phyloP scores from a whole-genome alignment of 2,888 invertebrate species.

The Pasiphila rectangulata region DNA sequence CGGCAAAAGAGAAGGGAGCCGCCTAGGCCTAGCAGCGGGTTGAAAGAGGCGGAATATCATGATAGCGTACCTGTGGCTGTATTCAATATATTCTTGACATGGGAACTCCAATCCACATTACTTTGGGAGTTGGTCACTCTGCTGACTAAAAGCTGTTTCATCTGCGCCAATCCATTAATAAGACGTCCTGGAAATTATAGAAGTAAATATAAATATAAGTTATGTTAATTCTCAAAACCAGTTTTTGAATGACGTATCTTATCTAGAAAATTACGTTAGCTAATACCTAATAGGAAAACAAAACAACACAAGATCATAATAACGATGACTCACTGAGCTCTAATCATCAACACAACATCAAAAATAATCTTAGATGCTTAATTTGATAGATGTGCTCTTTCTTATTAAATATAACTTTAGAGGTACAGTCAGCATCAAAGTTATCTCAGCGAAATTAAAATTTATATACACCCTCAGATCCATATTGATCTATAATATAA shows the following conservation, averaged over 20 bases:
- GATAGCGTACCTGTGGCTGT: constrained; percentile 83
- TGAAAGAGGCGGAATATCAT: no score
- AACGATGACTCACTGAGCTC: constrained; percentile 91
- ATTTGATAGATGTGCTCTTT: no score
- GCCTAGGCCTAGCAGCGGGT: no score
- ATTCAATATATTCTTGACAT: constrained; percentile 86
- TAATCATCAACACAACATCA: no score
- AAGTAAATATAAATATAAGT: constrained; percentile 1
- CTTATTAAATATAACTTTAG: no score
- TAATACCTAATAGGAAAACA: not conserved
- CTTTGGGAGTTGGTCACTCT: constrained; percentile 82
- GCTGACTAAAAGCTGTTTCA: constrained; percentile 86
- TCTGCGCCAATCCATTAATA: constrained; percentile 87
- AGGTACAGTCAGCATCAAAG: no score
- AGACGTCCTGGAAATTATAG: constrained; percentile 84
- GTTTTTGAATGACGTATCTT: constrained; percentile 7
- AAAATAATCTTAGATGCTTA: no score
- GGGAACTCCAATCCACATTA: constrained; percentile 83
- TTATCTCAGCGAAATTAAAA: no score
- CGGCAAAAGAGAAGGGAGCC: no score
- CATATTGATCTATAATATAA: no score
- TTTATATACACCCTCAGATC: no score
- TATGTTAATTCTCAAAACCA: constrained; percentile 10
- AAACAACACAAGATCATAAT: constrained; percentile 40
- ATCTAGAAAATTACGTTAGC: constrained; percentile 6